These are phyloP conservation scores for Champsocephalus esox DNA, from an alignment of 2,797 vertebrate genomes.

Conservation along the genomic window DNA sequence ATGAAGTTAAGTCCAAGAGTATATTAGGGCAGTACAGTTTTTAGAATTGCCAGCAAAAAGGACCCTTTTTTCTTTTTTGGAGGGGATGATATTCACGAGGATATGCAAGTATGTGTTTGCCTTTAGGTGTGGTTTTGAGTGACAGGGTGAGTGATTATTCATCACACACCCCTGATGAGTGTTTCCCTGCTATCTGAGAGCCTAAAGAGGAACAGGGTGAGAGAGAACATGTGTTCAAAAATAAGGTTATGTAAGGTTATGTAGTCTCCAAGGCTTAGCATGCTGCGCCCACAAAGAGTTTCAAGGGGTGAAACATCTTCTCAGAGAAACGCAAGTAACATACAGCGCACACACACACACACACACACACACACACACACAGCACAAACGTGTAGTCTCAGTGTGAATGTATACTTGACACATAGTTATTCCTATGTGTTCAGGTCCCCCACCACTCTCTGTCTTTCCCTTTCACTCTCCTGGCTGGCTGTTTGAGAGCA, in stretches of 20 bases:
- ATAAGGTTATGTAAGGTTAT: constrained; percentile 19
- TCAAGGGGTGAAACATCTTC: constrained; percentile 13
- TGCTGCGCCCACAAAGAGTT: constrained; percentile 11
- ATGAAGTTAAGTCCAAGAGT: not conserved
- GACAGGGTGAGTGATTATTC: constrained; percentile 23
- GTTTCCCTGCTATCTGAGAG: constrained; percentile 25
- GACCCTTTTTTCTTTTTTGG: not conserved
- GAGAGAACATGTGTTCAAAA: constrained; percentile 1
- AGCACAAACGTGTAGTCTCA: constrained; percentile 40
- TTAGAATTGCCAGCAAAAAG: constrained; percentile 4
- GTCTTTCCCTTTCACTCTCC: constrained; percentile 76
- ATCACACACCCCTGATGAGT: constrained; percentile 27
- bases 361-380: too few relatives aligned
- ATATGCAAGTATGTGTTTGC: constrained; percentile 12
- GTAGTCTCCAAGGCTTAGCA: constrained; percentile 12
- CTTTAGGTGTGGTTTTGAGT: constrained; percentile 36
- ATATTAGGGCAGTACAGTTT: not conserved
- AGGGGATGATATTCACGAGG: constrained; percentile 16
- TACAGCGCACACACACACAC: not conserved
- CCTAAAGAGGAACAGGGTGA: constrained; percentile 13
- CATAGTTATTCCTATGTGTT: constrained; percentile 62
- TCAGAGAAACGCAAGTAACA: not conserved
- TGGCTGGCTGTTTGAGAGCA: constrained; percentile 71
- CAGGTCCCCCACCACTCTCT: constrained; percentile 51
- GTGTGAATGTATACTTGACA: constrained; percentile 58